Percentiles rank a stretch among this genome's conserved stretches.
phyloP scores from a whole-genome alignment of 64 coral and sea anemone genomes.

The Porites lutea region DNA sequence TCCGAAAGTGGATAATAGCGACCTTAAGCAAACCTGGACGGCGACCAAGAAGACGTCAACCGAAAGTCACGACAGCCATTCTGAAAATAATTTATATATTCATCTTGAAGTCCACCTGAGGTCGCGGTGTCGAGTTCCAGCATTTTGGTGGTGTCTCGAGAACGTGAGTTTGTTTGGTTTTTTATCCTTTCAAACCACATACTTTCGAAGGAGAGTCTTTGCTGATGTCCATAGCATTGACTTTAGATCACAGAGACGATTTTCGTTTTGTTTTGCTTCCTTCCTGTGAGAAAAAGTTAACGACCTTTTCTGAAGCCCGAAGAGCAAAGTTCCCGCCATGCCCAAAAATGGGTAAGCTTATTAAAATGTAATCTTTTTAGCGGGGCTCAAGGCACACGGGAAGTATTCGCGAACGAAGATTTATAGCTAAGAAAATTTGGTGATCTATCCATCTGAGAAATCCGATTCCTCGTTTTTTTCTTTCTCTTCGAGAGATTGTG shows the following conservation, averaged over 20 bases:
- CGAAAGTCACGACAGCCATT: conserved; percentile 30
- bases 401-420: too few species aligned
- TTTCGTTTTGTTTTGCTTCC: background rate
- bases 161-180: conserved; percentile 34
- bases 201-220: background rate
- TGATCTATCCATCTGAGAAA: too few species aligned
- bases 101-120: conserved; percentile 43
- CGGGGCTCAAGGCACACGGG: too few species aligned
- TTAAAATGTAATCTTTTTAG: too few species aligned
- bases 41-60: too few species aligned
- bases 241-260: background rate
- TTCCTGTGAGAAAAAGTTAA: background rate
- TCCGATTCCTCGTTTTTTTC: too few species aligned
- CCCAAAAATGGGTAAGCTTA: too few species aligned
- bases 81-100: conserved; percentile 33
- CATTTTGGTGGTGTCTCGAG: conserved; percentile 35
- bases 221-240: background rate
- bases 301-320: background rate
- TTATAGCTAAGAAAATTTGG: too few species aligned
- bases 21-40: conserved; percentile 47
- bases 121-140: conserved; percentile 18
- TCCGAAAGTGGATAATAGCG: background rate
- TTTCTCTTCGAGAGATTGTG: too few species aligned
- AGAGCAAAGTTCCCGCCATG: background rate
- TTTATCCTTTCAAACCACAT: conserved; percentile 16